phyloP scores from a whole-genome alignment of 2,113 vertebrate genomes.

The Pitta sordida region DNA sequence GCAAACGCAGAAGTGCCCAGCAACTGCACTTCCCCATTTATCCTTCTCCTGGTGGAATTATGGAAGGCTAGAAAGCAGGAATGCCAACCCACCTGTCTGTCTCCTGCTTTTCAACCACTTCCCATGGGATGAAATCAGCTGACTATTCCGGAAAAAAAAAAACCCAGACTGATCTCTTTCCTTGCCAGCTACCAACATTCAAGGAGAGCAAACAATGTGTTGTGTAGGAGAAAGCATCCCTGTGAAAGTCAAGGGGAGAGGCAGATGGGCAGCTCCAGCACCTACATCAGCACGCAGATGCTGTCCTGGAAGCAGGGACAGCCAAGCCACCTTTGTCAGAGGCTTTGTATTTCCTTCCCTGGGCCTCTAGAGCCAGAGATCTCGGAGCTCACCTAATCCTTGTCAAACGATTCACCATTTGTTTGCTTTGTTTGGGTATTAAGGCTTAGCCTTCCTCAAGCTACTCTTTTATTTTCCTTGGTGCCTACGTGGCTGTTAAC shows the following conservation, averaged over 20 bases:
- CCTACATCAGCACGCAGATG: not conserved
- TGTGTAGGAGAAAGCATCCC: not conserved
- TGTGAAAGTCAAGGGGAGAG: not conserved
- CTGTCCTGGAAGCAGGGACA: not conserved
- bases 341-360: not conserved
- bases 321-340: not conserved
- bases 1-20: slow-evolving; percentile 56
- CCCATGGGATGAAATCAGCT: slow-evolving; percentile 19
- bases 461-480: not conserved
- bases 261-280: not conserved
- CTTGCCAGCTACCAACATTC: not conserved
- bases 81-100: slow-evolving; percentile 23
- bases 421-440: slow-evolving; percentile 2
- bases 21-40: slow-evolving; percentile 37
- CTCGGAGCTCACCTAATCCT: not conserved
- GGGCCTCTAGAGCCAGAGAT: not conserved
- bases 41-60: slow-evolving; percentile 51
- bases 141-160: not conserved
- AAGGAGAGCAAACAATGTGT: not conserved
- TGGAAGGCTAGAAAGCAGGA: slow-evolving; percentile 33
- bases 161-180: not conserved
- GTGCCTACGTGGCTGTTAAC: not conserved
- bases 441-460: not conserved
- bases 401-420: not conserved
- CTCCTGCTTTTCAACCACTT: slow-evolving; percentile 20